These are phyloP conservation scores for Tachyglossus aculeatus DNA, from an alignment of 2,797 vertebrate genomes.

Conservation along the genomic window DNA sequence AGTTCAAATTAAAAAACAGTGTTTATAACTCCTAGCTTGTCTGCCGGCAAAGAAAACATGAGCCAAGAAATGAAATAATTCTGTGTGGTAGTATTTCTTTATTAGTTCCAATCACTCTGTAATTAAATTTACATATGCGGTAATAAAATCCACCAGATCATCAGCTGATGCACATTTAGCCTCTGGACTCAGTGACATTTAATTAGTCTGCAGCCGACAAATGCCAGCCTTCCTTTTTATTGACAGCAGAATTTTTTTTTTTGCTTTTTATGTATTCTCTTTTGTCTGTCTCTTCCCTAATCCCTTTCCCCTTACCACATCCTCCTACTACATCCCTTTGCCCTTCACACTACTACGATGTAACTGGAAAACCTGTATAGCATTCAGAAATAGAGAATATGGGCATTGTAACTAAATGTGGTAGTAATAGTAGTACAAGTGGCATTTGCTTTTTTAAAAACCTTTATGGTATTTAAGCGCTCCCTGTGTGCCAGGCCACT, in stretches of 20 bases:
- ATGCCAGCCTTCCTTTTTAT: constrained; percentile 36
- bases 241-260: no score
- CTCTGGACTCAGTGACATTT: constrained; percentile 55
- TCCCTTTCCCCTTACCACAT: not conserved
- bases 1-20: constrained; percentile 20
- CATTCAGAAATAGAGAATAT: no score
- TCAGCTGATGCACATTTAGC: constrained; percentile 44
- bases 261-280: not conserved
- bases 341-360: no score
- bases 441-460: no score
- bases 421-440: no score
- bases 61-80: constrained; percentile 40
- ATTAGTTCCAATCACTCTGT: constrained; percentile 52
- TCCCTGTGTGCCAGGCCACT: no score
- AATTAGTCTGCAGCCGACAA: constrained; percentile 53
- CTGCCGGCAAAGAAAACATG: constrained; percentile 28
- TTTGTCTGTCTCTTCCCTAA: not conserved
- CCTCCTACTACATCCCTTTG: no score
- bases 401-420: no score
- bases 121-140: constrained; percentile 64
- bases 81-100: constrained; percentile 30
- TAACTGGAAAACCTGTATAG: no score
- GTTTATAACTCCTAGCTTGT: not conserved
- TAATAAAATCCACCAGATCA: constrained; percentile 49
- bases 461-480: no score